Conservation (phyloP, 2,888 invertebrate species). For the Brenthis hecate region DNA sequence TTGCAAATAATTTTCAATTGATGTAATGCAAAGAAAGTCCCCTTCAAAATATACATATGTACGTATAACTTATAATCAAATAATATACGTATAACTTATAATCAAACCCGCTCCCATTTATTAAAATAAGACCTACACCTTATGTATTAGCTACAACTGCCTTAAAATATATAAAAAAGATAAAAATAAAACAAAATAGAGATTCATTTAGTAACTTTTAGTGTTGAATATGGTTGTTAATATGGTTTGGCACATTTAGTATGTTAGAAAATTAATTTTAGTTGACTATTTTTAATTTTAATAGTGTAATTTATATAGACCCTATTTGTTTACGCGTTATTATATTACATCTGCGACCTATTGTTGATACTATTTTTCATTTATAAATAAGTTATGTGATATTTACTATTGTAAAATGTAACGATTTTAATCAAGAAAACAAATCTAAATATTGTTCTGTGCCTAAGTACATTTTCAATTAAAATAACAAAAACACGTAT, state of each 20-base stretch:
- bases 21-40: conserved; percentile 8
- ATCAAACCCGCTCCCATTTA: conserved; percentile 10
- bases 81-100: neutral
- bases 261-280: neutral
- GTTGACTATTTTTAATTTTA: neutral
- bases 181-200: neutral
- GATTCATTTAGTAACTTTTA: conserved; percentile 18
- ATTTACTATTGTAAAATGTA: too few species aligned
- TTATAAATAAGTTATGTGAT: too few species aligned
- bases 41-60: neutral
- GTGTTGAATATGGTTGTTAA: neutral
- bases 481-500: too few species aligned
- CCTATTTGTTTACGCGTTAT: too few species aligned
- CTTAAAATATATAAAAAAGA: neutral
- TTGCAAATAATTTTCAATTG: neutral
- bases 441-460: too few species aligned
- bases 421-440: too few species aligned
- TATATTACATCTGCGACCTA: too few species aligned
- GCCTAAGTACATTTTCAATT: too few species aligned
- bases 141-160: neutral
- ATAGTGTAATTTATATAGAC: too few species aligned
- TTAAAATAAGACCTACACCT: conserved; percentile 14
- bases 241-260: conserved; percentile 14
- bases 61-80: conserved; percentile 18
- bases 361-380: too few species aligned